Conservation (phyloP, 2,888 invertebrate species). For the Amphimallon solstitiale region DNA sequence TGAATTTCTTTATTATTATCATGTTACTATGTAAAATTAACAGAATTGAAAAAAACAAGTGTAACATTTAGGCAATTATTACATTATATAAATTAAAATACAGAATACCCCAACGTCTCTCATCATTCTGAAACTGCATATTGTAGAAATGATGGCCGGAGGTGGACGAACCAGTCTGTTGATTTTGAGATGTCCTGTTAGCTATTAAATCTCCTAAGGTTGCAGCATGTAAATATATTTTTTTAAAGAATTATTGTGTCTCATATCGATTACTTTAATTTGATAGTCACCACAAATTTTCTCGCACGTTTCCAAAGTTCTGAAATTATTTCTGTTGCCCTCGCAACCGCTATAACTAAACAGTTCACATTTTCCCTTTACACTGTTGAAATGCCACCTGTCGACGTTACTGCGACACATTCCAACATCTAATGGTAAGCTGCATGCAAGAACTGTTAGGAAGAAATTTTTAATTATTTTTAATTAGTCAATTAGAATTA, state of each 20-base stretch:
- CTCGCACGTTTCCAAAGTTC: slow-evolving; percentile 75
- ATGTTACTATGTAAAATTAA: no score
- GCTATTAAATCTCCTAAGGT: slow-evolving; percentile 58
- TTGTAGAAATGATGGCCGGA: slow-evolving; percentile 56
- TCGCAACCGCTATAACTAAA: slow-evolving; percentile 92
- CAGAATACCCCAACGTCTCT: slow-evolving; percentile 31
- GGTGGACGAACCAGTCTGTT: slow-evolving; percentile 57
- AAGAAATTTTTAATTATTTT: slow-evolving; percentile 20
- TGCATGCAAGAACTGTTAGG: slow-evolving; percentile 62
- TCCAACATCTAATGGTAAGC: slow-evolving; percentile 74
- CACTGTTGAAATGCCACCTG: slow-evolving; percentile 86
- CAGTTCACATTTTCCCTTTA: slow-evolving; percentile 76
- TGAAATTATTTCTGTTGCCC: slow-evolving; percentile 89
- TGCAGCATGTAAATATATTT: slow-evolving; percentile 6
- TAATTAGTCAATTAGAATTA: no score
- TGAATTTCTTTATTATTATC: no score
- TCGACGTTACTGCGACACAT: slow-evolving; percentile 81
- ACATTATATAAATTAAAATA: slow-evolving; percentile 12
- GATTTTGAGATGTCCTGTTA: slow-evolving; percentile 57
- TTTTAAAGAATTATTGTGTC: background rate
- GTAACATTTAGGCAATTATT: no score
- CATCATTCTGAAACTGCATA: slow-evolving; percentile 53
- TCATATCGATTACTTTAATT: slow-evolving; percentile 58
- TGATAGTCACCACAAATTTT: slow-evolving; percentile 69
- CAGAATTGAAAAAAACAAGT: no score